phyloP scores from a whole-genome alignment of 1,140 invertebrate species.

The Dreissena rostriformis region DNA sequence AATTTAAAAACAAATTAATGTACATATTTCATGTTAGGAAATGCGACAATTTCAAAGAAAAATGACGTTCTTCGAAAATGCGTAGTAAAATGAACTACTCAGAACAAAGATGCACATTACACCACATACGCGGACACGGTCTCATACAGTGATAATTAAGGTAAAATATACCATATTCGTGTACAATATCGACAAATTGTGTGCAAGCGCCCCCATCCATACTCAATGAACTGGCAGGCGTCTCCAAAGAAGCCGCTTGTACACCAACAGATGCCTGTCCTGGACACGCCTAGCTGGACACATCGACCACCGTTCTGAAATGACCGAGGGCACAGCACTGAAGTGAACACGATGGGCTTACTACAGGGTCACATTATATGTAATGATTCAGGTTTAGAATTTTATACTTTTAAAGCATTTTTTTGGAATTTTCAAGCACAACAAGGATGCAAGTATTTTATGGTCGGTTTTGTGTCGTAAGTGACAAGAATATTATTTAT shows the following conservation, averaged over 20 bases:
- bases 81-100: neutral
- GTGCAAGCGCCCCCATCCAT: neutral
- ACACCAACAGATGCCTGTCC: conserved; percentile 74
- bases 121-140: neutral
- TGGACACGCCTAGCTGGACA: conserved; percentile 47
- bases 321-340: conserved; percentile 71
- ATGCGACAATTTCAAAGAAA: neutral
- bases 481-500: neutral
- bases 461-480: neutral
- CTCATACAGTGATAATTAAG: no score
- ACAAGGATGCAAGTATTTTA: neutral
- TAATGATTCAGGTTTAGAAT: no score
- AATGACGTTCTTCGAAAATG: neutral
- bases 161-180: no score
- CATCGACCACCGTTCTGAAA: conserved; percentile 76
- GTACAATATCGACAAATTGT: no score
- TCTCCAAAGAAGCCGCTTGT: conserved; percentile 73
- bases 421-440: neutral
- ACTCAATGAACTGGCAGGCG: conserved; percentile 86
- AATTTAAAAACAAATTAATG: no score
- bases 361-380: no score
- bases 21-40: no score
- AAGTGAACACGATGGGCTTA: conserved; percentile 6
- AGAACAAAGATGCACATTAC: neutral
- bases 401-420: neutral